These are phyloP conservation scores for Yoshiicerus persimilis DNA, from an alignment of 1,140 invertebrate genomes.

Conservation along the genomic window DNA sequence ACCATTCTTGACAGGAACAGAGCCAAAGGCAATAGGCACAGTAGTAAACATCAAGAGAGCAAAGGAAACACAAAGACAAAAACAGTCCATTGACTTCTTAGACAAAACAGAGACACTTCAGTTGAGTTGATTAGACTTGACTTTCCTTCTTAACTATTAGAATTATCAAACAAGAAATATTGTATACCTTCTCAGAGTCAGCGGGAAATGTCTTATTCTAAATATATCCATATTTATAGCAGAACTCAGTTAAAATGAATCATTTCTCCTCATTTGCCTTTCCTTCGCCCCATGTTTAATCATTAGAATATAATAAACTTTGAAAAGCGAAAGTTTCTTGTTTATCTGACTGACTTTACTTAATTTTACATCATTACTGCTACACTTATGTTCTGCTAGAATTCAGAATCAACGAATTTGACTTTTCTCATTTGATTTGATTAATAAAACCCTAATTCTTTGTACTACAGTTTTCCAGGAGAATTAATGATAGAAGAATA, in stretches of 20 bases:
- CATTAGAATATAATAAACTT: not conserved
- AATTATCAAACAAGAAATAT: not conserved
- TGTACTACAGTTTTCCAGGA: not conserved
- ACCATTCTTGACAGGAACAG: not conserved
- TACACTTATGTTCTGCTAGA: not conserved
- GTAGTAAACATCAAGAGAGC: not conserved
- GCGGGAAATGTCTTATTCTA: not conserved
- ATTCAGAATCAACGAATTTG: not conserved
- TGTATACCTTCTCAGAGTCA: not conserved
- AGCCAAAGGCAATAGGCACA: not conserved
- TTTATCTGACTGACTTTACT: not conserved
- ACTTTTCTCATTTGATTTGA: not conserved
- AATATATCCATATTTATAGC: not conserved
- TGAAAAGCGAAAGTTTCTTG: not conserved
- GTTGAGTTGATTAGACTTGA: not conserved
- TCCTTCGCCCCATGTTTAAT: not conserved
- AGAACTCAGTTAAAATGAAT: not conserved
- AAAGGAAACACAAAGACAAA: constrained; percentile 4
- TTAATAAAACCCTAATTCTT: not conserved
- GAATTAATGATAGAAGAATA: not conserved
- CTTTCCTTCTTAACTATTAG: not conserved
- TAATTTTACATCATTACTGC: not conserved
- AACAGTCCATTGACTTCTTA: not conserved
- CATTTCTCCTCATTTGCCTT: not conserved
- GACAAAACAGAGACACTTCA: not conserved